Evolutionary conservation across 2,888 invertebrate genomes (phyloP).

Genomic region (Epiblema foenella): DNA sequence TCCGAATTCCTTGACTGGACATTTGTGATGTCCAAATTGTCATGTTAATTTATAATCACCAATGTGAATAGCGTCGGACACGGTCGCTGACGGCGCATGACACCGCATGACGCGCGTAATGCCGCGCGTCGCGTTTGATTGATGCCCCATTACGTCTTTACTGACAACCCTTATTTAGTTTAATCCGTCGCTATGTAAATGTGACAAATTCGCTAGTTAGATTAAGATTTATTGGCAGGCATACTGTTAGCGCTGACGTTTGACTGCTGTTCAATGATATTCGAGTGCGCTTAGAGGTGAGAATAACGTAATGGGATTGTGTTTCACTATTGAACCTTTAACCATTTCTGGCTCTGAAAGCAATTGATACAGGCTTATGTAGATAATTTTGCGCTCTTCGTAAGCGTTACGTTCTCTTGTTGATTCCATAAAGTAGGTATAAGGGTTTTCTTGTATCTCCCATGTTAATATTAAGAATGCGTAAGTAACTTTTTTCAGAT

Average conservation of each 20-base stretch:
- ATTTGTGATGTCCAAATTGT: constrained; percentile 6
- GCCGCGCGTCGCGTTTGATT: constrained; percentile 19
- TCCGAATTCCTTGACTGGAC: neutral
- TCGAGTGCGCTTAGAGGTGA: neutral
- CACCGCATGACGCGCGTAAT: constrained; percentile 41
- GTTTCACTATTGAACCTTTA: neutral
- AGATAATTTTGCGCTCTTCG: too few species aligned
- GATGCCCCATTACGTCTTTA: constrained; percentile 26
- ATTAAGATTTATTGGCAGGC: constrained; percentile 28
- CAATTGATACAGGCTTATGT: too few species aligned
- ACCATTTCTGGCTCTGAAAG: too few species aligned
- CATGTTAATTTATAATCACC: constrained; percentile 23
- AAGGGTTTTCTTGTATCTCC: too few species aligned
- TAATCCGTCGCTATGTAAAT: constrained; percentile 25
- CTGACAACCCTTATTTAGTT: constrained; percentile 34
- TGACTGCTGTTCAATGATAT: neutral
- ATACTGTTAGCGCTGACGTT: constrained; percentile 3
- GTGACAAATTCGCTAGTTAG: constrained; percentile 36
- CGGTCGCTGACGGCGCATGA: constrained; percentile 41
- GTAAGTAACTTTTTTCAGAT: too few species aligned
- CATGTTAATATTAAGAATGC: too few species aligned
- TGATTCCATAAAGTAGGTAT: too few species aligned
- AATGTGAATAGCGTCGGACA: constrained; percentile 16
- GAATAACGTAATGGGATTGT: neutral
- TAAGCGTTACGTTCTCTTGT: too few species aligned